Conservation (phyloP, 2,797 vertebrate species). For the Argentina silus region DNA sequence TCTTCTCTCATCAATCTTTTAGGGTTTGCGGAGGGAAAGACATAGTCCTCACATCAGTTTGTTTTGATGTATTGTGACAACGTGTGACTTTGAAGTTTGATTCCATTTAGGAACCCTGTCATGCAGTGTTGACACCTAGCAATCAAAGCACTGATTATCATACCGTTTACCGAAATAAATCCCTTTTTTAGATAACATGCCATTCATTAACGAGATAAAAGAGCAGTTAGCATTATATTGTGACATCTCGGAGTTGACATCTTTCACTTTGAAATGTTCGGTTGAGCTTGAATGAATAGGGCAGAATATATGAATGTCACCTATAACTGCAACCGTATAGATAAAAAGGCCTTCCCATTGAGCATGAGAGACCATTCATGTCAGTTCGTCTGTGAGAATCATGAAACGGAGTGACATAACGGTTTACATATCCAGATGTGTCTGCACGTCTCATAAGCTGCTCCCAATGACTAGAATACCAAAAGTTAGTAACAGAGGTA, state of each 20-base stretch:
- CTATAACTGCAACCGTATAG: too few relatives aligned
- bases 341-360: background rate
- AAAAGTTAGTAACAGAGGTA: conserved; percentile 12
- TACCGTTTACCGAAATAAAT: too few relatives aligned
- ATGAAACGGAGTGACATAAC: background rate
- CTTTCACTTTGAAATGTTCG: too few relatives aligned
- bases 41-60: background rate
- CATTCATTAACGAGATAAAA: background rate
- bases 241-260: too few relatives aligned
- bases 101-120: background rate
- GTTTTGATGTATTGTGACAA: conserved; percentile 1
- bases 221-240: background rate
- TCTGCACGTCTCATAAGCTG: conserved; percentile 39
- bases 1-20: conserved; percentile 15
- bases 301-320: too few relatives aligned
- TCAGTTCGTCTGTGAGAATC: background rate
- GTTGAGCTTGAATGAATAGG: too few relatives aligned
- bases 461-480: conserved; percentile 32
- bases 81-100: background rate
- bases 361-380: background rate
- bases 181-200: background rate
- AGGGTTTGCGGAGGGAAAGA: background rate
- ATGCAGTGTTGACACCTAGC: conserved; percentile 6
- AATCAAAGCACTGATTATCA: background rate
- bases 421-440: background rate